Evolutionary conservation across 2,888 invertebrate genomes (phyloP).

Genomic region (Caenorhabditis plicata): DNA sequence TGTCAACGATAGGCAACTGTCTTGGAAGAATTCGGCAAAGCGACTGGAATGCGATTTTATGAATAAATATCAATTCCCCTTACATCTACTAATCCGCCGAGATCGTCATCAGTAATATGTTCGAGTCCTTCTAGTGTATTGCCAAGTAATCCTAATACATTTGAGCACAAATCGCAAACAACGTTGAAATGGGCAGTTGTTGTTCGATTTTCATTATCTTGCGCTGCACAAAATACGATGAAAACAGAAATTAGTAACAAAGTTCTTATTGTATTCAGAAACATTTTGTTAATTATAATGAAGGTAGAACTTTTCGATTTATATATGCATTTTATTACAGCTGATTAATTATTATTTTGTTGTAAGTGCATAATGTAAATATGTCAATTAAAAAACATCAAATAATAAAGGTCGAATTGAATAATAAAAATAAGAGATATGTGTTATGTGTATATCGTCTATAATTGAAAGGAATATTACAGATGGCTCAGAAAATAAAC

Average conservation of each 20-base stretch:
- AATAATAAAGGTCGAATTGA: too few species aligned
- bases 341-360: not conserved
- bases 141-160: constrained; percentile 6
- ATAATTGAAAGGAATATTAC: too few species aligned
- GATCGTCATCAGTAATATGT: constrained; percentile 3
- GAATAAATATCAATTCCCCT: not conserved
- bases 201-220: not conserved
- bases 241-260: not conserved
- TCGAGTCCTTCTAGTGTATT: constrained; percentile 7
- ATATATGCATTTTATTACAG: not conserved
- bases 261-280: too few species aligned
- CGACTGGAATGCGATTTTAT: too few species aligned
- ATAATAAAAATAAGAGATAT: too few species aligned
- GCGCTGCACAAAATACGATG: not conserved
- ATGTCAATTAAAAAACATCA: too few species aligned
- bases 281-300: too few species aligned
- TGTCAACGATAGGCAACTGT: constrained; percentile 15
- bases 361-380: too few species aligned
- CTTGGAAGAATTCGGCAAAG: constrained; percentile 13
- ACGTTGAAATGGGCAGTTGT: constrained; percentile 3
- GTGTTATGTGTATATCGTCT: too few species aligned
- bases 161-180: constrained; percentile 13
- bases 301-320: not conserved
- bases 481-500: constrained; percentile 59
- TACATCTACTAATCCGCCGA: constrained; percentile 7